phyloP scores from a whole-genome alignment of 2,797 vertebrate species.

The Picus viridis region DNA sequence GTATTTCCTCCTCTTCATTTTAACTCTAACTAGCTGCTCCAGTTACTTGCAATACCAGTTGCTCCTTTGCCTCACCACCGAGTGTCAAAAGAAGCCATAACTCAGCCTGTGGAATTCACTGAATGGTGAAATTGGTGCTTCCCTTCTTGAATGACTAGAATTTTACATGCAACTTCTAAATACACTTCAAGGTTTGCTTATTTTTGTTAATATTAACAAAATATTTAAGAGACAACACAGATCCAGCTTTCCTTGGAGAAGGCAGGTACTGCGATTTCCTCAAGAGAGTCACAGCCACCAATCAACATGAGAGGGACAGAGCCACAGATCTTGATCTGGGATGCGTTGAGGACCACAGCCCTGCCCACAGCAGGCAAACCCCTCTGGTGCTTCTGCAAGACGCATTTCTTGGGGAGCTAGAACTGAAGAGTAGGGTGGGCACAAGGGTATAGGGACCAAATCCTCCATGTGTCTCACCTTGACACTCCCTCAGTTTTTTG shows the following conservation, averaged over 20 bases:
- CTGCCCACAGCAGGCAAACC: neutral
- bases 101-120: neutral
- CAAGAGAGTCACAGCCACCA: fast-evolving
- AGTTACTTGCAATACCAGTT: slow-evolving; percentile 10
- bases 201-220: neutral
- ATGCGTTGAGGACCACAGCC: neutral
- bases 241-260: neutral
- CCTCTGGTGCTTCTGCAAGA: neutral
- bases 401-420: neutral
- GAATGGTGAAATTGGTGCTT: neutral
- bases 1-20: slow-evolving; percentile 33
- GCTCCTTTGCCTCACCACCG: neutral
- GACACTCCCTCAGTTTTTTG: neutral
- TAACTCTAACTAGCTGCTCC: neutral
- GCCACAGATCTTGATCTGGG: neutral
- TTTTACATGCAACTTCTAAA: neutral
- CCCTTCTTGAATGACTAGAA: neutral
- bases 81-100: slow-evolving; percentile 5
- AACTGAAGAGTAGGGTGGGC: neutral
- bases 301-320: neutral
- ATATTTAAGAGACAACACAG: neutral
- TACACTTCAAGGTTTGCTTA: neutral
- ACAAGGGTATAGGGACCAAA: neutral
- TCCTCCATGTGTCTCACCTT: neutral
- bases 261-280: neutral